These are phyloP conservation scores for Lacerta bilineata DNA, from an alignment of 2,797 vertebrate species.

Conservation along the genomic window DNA sequence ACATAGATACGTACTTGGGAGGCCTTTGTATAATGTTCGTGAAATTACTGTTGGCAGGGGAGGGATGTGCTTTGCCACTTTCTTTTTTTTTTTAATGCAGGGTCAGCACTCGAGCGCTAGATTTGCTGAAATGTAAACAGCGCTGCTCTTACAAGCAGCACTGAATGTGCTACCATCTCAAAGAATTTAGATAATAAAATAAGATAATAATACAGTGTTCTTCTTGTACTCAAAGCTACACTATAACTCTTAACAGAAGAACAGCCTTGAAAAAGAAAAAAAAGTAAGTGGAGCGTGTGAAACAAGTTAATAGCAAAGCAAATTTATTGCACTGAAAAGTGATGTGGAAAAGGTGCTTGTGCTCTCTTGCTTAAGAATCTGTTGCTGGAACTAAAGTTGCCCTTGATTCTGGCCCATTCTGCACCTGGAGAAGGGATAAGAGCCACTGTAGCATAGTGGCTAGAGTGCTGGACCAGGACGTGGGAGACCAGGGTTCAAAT, in stretches of 20 bases:
- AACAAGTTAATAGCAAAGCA: not conserved
- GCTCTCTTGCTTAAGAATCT: not conserved
- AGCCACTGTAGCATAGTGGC: no score
- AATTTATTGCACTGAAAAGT: not conserved
- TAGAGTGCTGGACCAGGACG: no score
- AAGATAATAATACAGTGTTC: not conserved
- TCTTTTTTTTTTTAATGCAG: not conserved
- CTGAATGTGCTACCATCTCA: not conserved
- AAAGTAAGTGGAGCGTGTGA: not conserved
- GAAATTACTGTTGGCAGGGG: not conserved
- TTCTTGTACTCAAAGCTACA: no score
- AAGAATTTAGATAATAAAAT: not conserved
- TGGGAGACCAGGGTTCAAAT: no score
- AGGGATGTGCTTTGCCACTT: not conserved
- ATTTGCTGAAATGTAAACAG: no score
- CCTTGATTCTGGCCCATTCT: not conserved
- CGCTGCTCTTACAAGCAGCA: not conserved
- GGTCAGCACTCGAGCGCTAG: not conserved
- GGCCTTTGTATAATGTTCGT: not conserved
- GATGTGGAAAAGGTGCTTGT: not conserved
- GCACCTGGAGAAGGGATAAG: not conserved
- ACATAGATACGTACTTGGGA: not conserved
- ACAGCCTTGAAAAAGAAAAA: not conserved
- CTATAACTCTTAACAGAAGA: not conserved
- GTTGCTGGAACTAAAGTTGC: not conserved